These are phyloP conservation scores for Notospermus geniculatus DNA, from an alignment of 1,140 invertebrate species.

Conservation along the genomic window DNA sequence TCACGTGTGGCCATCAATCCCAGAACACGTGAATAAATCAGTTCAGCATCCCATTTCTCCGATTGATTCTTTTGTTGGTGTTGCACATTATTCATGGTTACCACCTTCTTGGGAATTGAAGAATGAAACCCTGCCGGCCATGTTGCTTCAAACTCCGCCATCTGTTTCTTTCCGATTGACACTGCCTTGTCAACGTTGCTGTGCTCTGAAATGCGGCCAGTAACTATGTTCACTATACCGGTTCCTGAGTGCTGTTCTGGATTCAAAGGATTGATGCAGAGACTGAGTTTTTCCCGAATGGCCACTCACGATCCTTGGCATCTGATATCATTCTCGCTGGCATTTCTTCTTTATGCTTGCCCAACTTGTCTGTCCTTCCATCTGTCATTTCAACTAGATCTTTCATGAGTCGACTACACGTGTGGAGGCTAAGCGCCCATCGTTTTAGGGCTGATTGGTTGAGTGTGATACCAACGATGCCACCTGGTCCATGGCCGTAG, in stretches of 20 bases:
- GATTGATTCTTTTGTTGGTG: background rate
- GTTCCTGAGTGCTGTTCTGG: background rate
- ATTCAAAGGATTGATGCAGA: conserved; percentile 13
- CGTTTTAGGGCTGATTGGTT: conserved; percentile 14
- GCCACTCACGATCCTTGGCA: background rate
- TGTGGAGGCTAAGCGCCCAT: conserved; percentile 26
- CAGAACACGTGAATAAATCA: conserved; percentile 7
- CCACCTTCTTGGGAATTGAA: background rate
- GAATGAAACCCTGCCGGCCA: background rate
- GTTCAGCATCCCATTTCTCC: background rate
- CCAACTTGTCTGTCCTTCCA: background rate
- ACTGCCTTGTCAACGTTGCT: conserved; percentile 18
- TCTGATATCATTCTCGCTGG: conserved; percentile 9
- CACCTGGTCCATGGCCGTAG: conserved; percentile 26
- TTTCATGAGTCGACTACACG: conserved; percentile 13
- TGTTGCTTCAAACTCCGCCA: conserved; percentile 7
- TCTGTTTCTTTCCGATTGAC: conserved; percentile 3
- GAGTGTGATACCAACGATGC: conserved; percentile 24
- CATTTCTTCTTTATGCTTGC: conserved; percentile 19
- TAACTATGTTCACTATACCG: conserved; percentile 18
- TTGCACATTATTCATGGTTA: background rate
- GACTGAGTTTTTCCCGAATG: conserved; percentile 14
- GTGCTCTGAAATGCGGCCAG: conserved; percentile 5
- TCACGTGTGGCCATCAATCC: background rate
- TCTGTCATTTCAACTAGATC: conserved; percentile 12